Conservation (phyloP, 2,888 invertebrate genomes). For the Melanargia galathea region DNA sequence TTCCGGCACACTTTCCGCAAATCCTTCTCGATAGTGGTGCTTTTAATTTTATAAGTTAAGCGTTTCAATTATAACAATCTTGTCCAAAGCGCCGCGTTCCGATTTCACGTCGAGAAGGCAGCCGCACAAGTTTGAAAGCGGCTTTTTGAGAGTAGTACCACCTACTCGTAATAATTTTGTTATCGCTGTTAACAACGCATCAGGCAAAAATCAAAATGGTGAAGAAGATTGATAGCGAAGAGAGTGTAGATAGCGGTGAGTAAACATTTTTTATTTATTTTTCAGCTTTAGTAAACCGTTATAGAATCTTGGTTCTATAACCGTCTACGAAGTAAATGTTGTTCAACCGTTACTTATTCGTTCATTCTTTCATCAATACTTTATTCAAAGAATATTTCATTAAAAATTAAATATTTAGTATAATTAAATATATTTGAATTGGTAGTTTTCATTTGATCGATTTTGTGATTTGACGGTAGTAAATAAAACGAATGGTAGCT, state of each 20-base stretch:
- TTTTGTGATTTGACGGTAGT: too few relatives aligned
- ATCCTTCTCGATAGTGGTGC: slow-evolving; percentile 80
- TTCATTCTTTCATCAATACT: background rate
- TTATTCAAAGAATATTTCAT: background rate
- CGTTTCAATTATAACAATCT: slow-evolving; percentile 64
- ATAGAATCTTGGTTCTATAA: background rate
- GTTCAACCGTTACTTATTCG: background rate
- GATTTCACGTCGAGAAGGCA: slow-evolving; percentile 81
- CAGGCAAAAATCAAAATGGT: slow-evolving; percentile 77
- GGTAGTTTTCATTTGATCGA: background rate
- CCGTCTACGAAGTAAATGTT: background rate
- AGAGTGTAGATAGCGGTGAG: slow-evolving; percentile 82
- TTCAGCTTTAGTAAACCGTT: slow-evolving; percentile 23
- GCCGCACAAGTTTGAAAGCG: slow-evolving; percentile 81
- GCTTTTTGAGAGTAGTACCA: slow-evolving; percentile 78
- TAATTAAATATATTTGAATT: background rate
- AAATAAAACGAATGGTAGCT: background rate
- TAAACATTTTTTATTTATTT: slow-evolving; percentile 47
- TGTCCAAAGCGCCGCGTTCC: slow-evolving; percentile 68
- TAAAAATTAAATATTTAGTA: background rate
- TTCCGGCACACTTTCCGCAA: slow-evolving; percentile 73
- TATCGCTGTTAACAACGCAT: slow-evolving; percentile 70
- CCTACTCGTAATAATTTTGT: slow-evolving; percentile 74
- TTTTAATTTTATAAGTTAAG: slow-evolving; percentile 63
- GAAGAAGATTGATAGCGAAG: slow-evolving; percentile 79